These are phyloP conservation scores for Dinocampus coccinellae DNA, from an alignment of 2,888 invertebrate genomes.

Conservation along the genomic window DNA sequence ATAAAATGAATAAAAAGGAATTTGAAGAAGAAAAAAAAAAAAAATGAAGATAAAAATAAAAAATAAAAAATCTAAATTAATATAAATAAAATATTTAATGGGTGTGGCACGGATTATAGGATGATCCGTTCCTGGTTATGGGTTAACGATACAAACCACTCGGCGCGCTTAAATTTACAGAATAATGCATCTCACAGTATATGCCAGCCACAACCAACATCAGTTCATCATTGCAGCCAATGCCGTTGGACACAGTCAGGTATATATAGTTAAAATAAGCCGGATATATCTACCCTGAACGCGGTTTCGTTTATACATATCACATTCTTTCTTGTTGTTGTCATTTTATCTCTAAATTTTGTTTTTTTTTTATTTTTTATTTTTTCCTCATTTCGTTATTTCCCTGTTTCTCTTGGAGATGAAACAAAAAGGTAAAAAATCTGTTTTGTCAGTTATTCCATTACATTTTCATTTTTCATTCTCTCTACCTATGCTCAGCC, in stretches of 20 bases:
- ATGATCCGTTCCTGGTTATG: conserved; percentile 12
- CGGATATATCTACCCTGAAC: conserved; percentile 3
- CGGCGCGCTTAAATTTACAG: conserved; percentile 8
- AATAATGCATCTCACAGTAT: conserved; percentile 22
- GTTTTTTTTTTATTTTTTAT: background rate
- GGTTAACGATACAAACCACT: conserved; percentile 3
- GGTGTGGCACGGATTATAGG: background rate
- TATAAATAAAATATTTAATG: background rate
- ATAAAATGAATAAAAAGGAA: no score
- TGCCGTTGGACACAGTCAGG: conserved; percentile 24
- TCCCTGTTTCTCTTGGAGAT: background rate
- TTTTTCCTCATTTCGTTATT: background rate
- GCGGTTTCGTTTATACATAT: background rate
- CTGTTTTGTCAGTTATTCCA: conserved; percentile 2
- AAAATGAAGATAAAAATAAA: background rate
- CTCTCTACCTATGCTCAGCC: background rate
- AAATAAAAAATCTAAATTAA: background rate
- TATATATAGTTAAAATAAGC: conserved; percentile 10
- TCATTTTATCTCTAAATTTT: background rate
- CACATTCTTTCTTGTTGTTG: background rate
- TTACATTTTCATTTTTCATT: background rate
- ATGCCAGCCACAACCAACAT: conserved; percentile 11
- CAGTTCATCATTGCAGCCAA: conserved; percentile 13
- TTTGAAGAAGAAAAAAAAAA: no score
- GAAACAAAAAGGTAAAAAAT: no score